These are phyloP conservation scores for Caenorhabditis inopinata DNA, from an alignment of 1,140 invertebrate genomes.

Conservation along the genomic window DNA sequence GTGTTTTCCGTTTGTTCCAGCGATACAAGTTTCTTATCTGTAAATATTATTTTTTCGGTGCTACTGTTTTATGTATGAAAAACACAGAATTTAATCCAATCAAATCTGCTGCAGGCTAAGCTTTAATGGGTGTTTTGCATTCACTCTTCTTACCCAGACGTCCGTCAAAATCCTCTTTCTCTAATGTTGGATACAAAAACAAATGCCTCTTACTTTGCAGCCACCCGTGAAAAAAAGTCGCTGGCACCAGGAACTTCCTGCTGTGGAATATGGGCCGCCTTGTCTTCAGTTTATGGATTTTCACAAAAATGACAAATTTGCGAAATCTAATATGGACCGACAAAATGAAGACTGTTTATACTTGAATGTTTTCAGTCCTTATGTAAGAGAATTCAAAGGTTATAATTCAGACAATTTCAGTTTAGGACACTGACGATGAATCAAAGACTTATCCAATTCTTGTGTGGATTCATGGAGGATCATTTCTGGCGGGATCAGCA, in stretches of 20 bases:
- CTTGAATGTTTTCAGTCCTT: conserved; percentile 81
- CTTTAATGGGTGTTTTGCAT: neutral
- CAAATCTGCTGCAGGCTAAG: no score
- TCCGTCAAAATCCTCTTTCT: no score
- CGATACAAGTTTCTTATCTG: no score
- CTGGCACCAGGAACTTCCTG: conserved; percentile 62
- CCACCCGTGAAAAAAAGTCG: conserved; percentile 63
- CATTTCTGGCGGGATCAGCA: conserved; percentile 86
- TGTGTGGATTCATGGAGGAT: conserved; percentile 95
- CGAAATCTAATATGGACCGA: conserved; percentile 56
- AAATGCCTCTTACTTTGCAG: conserved; percentile 43
- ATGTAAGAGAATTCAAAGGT: conserved; percentile 47
- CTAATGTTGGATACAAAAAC: neutral
- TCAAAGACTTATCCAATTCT: conserved; percentile 83
- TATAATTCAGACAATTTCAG: conserved; percentile 41
- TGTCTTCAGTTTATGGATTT: conserved; percentile 66
- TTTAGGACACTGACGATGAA: conserved; percentile 68
- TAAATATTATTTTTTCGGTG: no score
- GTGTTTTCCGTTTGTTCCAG: neutral
- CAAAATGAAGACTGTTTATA: conserved; percentile 89
- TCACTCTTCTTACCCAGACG: neutral
- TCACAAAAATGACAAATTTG: conserved; percentile 60
- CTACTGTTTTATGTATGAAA: no score
- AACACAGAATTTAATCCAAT: no score
- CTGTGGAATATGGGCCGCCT: conserved; percentile 62